These are phyloP conservation scores for Engraulis encrasicolus DNA, from an alignment of 2,113 vertebrate species.

Conservation along the genomic window DNA sequence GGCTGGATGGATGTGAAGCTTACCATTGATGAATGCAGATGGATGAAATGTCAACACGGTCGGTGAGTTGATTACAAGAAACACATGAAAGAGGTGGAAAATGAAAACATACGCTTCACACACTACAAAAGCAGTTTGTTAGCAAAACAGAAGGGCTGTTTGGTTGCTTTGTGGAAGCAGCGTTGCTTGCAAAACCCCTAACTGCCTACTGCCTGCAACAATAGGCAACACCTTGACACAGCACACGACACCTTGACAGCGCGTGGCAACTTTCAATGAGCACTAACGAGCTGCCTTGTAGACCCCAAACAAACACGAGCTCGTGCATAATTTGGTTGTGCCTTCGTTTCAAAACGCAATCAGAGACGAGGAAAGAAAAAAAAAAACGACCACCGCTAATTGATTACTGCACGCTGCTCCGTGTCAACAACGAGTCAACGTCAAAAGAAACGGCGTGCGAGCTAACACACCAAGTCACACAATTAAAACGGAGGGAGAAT, in stretches of 20 bases:
- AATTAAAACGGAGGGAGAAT: neutral
- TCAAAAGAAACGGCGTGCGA: neutral
- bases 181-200: neutral
- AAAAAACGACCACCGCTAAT: neutral
- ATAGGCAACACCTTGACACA: neutral
- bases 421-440: neutral
- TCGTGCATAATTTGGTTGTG: neutral
- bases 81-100: neutral
- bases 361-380: neutral
- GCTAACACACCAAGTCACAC: neutral
- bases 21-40: neutral
- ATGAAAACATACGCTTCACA: neutral
- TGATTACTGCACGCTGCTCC: neutral
- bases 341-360: neutral
- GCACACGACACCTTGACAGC: neutral
- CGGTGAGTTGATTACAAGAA: neutral
- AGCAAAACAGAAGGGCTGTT: neutral
- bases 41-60: neutral
- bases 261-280: neutral
- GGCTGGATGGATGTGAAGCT: neutral
- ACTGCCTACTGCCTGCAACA: neutral
- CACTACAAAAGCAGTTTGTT: too few relatives aligned
- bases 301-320: conserved; percentile 7
- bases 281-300: neutral
- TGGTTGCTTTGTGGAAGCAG: neutral